phyloP scores from a whole-genome alignment of 2,888 invertebrate genomes.

The Macroteleia sp. region DNA sequence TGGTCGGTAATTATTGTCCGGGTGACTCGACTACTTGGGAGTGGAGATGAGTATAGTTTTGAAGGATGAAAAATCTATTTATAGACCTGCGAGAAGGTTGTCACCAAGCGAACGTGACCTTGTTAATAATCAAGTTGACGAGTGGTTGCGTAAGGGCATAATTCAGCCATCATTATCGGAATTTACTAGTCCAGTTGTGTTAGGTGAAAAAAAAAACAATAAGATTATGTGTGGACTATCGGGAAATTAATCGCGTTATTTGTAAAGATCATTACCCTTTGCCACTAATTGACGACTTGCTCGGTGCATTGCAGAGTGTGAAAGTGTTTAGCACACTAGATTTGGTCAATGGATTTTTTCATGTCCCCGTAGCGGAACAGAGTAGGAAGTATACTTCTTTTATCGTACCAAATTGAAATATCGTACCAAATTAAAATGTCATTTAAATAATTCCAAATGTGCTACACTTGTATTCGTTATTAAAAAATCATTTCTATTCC shows the following conservation, averaged over 20 bases:
- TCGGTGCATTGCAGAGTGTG: constrained; percentile 61
- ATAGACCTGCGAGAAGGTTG: constrained; percentile 59
- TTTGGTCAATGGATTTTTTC: constrained; percentile 69
- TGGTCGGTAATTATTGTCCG: constrained; percentile 37
- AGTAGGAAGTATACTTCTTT: constrained; percentile 69
- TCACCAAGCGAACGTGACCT: constrained; percentile 37
- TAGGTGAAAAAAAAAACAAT: constrained; percentile 62
- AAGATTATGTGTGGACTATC: constrained; percentile 21
- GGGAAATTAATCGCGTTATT: not conserved
- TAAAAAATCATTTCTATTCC: too few species aligned
- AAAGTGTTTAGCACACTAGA: constrained; percentile 65
- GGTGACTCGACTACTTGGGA: not conserved
- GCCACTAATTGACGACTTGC: not conserved
- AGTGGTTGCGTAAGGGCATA: constrained; percentile 67
- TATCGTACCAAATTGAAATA: too few species aligned
- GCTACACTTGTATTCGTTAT: too few species aligned
- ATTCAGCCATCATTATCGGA: constrained; percentile 40
- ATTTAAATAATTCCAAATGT: too few species aligned
- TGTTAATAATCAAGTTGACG: constrained; percentile 59
- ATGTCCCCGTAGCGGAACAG: constrained; percentile 64
- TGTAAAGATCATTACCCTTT: not conserved
- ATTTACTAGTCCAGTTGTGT: constrained; percentile 65
- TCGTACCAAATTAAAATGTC: too few species aligned
- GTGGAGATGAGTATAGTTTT: constrained; percentile 49
- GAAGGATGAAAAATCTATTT: constrained; percentile 60